Evolutionary conservation across 2,888 invertebrate genomes (phyloP).

Genomic region (Mimumesa dahlbomi): DNA sequence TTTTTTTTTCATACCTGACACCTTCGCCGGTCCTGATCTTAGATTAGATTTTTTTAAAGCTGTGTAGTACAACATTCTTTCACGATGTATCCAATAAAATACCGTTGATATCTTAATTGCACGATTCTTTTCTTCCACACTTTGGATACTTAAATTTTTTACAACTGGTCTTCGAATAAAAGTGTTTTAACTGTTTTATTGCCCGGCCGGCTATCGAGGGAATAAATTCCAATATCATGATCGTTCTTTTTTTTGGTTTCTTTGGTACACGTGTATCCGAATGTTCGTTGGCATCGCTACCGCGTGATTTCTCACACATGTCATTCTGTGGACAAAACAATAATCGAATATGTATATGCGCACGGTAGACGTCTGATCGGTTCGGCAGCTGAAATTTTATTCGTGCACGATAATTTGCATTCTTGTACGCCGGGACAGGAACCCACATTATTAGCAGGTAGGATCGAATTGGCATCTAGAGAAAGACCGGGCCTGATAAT

Average conservation of each 20-base stretch:
- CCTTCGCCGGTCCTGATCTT: slow-evolving; percentile 8
- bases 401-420: slow-evolving; percentile 77
- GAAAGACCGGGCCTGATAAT: slow-evolving; percentile 30
- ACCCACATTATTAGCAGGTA: slow-evolving; percentile 74
- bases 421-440: slow-evolving; percentile 72
- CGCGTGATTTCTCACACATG: background rate
- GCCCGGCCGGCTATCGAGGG: no score
- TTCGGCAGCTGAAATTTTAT: slow-evolving; percentile 71
- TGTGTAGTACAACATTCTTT: no score
- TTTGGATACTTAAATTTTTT: no score
- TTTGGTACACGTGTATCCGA: no score
- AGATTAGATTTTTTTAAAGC: slow-evolving; percentile 1
- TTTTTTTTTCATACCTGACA: slow-evolving; percentile 12
- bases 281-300: no score
- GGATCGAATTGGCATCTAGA: slow-evolving; percentile 69
- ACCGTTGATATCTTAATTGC: background rate
- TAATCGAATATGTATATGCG: background rate
- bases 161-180: no score
- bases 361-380: slow-evolving; percentile 23
- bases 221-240: no score
- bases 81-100: background rate
- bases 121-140: background rate
- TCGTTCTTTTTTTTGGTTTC: no score
- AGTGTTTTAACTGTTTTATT: no score
- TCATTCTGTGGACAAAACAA: background rate